A percentile compares a stretch with the other conserved stretches of the same genome.
These are phyloP conservation scores for Acanthis flammea DNA, from an alignment of 2,797 vertebrate genomes.

Conservation along the genomic window DNA sequence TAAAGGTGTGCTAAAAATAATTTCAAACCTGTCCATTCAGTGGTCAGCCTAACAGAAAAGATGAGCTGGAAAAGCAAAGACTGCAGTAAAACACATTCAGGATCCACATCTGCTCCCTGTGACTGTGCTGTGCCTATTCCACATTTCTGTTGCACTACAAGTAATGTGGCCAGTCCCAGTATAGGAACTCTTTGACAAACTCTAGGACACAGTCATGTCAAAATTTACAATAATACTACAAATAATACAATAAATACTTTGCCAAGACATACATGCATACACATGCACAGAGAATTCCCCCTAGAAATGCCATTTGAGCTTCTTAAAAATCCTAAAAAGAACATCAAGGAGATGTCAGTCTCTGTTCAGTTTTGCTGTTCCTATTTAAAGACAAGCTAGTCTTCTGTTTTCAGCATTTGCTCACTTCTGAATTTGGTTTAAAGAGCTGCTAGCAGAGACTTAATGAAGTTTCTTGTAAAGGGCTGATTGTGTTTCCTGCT, in stretches of 20 bases:
- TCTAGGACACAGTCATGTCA: background rate
- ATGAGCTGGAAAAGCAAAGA: background rate
- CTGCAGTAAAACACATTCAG: background rate
- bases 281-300: fast-evolving
- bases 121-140: background rate
- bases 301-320: background rate
- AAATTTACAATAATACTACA: background rate
- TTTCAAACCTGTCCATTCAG: background rate
- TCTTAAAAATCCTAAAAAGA: background rate
- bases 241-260: background rate
- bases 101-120: background rate
- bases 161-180: background rate
- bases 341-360: background rate
- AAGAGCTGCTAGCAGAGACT: conserved; percentile 9
- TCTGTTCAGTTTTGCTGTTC: background rate
- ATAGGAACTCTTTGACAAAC: background rate
- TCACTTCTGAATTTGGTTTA: conserved; percentile 28
- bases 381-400: conserved; percentile 27
- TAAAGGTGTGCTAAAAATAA: background rate
- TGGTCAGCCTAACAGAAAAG: background rate
- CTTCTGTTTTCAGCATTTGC: background rate
- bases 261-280: background rate
- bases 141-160: background rate
- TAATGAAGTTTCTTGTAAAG: conserved; percentile 48
- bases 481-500: conserved; percentile 25